Base-by-base conservation (phyloP, 2,888 invertebrate species). In the Lobophora halterata region DNA sequence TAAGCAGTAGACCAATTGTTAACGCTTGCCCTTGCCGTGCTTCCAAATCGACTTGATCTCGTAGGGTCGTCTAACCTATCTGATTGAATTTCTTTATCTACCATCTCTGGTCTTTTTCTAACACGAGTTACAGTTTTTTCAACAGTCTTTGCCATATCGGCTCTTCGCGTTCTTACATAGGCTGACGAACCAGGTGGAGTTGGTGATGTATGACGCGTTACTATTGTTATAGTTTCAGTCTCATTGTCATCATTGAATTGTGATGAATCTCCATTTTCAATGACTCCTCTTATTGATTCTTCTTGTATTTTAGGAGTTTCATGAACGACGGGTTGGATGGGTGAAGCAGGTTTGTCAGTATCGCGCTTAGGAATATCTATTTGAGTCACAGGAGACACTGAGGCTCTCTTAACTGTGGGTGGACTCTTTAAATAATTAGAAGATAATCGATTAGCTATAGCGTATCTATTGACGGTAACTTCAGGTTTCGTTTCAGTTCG, bases 171-270 rank as follows among this genome's bases (percentile, higher is more conserved):
- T 49, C 93, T 85, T 5, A 92, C 79, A 49, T 91, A 91, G 16
- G 83, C 78, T 0, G 90, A 87, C 0, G 91, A 90, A 1, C 92
- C 91, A 0, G 93, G 91, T 2, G 93, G 91, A 0, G 93, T 93
- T 0, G 95, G 95, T 8, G 95, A 95, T 0, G 95, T 95, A 13
- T 92, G 92, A 40, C 95, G 88, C 0, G 93, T 93, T 2, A 93
- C 88, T 30, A 95, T 90, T 2, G 88, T 88, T 2, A 95, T 70
- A 2, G 90, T 80, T 65, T 82, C 83, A 52, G 64, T 68, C 32
- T 75, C 77, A 57, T 69, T 57, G 34, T 72, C 66, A 34, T 69
- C 61, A 32, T 55, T 43, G 24, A 5, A 24, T 5, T 17, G 21
- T 26, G n/a, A 7, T 7, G 29, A 4, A 8, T 3, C 29, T 10